Evolutionary conservation across 2,888 invertebrate species (phyloP), one percentile per base, ranked within the genome.

Genomic region (Sarcophaga rosellei): DNA sequence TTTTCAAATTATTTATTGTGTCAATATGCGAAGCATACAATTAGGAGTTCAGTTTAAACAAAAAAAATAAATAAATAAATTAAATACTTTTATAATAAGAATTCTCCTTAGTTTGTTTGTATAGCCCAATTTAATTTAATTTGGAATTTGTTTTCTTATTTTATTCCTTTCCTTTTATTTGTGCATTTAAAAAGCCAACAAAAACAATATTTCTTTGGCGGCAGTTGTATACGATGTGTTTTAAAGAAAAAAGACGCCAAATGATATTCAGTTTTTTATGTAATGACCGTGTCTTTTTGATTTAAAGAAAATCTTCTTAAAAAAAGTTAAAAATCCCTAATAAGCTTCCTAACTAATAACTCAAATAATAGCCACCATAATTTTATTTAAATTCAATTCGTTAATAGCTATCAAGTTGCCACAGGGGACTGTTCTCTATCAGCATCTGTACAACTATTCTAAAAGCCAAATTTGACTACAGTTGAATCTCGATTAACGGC

Each of bases 11-110:
- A 35, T 35, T 65, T 73, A 53, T 21, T 44, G n/a, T 70, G 74
- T 62, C 61, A 73, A 80, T 74, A 78, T 81, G 77, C 77, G 81
- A 85, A 81, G 77, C 81, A 78, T 65, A 78, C 17, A 62, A 59
- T 65, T 74, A 57, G 45, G 12, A 21, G 44, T 72, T 79, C 1
- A 68, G 57, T 66, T 70, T 62, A 66, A 84, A 70, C 35, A 35
- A 35, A 35, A 35, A 35, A n/a, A n/a, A n/a, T n/a, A n/a, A n/a
- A n/a, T n/a, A n/a, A n/a, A 8, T 10, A 1, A 35, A 35, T 35
- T 6, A 35, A 35, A 35, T 35, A 35, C 6, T 6, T 35, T 35
- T 35, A 35, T 35, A 6, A 35, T 35, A 35, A 35, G 35, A 35
- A 72, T 66, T 57, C 2, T 65, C 53, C 21, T 68, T 47, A 47